phyloP scores from a whole-genome alignment of 2,113 vertebrate species.

The Rousettus leschenaultii region DNA sequence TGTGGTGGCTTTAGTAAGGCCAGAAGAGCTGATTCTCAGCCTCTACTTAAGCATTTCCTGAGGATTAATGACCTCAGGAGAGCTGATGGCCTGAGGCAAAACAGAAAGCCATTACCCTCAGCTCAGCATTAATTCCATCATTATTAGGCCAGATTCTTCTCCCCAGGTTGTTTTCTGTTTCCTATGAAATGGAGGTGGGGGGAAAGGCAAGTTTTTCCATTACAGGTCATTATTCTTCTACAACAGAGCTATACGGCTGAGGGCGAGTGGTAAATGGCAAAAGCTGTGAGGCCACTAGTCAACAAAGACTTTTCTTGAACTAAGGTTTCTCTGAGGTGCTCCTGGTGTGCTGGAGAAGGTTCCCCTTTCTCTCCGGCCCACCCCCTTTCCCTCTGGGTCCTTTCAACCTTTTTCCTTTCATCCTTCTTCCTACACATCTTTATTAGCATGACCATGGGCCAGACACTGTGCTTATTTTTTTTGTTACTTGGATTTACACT shows the following conservation, averaged over 20 bases:
- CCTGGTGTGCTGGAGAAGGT: neutral
- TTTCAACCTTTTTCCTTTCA: neutral
- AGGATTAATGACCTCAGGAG: constrained; percentile 3
- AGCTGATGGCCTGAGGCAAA: constrained; percentile 25
- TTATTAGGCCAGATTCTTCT: neutral
- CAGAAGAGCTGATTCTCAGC: neutral
- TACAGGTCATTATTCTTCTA: neutral
- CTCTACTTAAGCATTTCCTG: neutral
- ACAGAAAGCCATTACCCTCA: neutral
- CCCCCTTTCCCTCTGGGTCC: neutral
- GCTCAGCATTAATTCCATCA: neutral
- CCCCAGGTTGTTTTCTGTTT: neutral
- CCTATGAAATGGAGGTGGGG: neutral
- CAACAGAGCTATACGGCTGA: neutral
- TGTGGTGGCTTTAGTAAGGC: neutral
- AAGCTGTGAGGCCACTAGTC: neutral
- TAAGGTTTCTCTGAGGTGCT: neutral
- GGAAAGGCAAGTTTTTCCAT: neutral
- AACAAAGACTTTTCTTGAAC: neutral
- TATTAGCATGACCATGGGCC: neutral
- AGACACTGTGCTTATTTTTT: neutral
- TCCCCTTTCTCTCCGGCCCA: neutral
- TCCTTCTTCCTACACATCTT: neutral
- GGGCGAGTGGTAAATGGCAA: neutral
- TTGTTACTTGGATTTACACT: neutral